Evolutionary conservation across 2,888 invertebrate genomes (phyloP).

Genomic region (Cotesia congregata): DNA sequence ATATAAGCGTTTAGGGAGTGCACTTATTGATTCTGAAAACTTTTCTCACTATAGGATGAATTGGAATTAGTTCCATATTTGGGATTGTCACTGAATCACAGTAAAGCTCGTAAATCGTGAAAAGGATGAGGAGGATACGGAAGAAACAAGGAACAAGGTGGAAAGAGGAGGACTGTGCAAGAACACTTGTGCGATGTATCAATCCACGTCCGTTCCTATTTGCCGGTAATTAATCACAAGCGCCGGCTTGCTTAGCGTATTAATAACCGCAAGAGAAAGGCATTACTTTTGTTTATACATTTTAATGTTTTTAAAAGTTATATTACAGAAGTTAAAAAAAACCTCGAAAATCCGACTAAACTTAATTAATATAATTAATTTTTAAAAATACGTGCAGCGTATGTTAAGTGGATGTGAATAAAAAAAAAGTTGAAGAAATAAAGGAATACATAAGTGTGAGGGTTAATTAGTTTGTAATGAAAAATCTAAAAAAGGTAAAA

Average conservation of each 20-base stretch:
- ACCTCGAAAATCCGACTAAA: not conserved
- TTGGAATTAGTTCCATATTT: conserved; percentile 22
- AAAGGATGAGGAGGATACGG: conserved; percentile 6
- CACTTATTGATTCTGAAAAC: too few species aligned
- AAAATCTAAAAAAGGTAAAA: conserved; percentile 15
- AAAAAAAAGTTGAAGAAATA: conserved; percentile 1
- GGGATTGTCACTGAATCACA: conserved; percentile 34
- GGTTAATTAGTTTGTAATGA: conserved; percentile 14
- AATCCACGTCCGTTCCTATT: conserved; percentile 45
- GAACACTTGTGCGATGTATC: conserved; percentile 34
- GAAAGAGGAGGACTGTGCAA: conserved; percentile 13
- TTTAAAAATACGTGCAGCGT: not conserved
- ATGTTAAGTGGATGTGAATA: not conserved
- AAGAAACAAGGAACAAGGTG: not conserved
- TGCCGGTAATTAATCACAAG: conserved; percentile 45
- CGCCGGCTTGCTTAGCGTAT: conserved; percentile 36
- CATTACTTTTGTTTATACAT: not conserved
- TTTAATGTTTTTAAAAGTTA: not conserved
- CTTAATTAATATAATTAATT: conserved; percentile 8
- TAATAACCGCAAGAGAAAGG: conserved; percentile 22
- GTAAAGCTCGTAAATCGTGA: conserved; percentile 32
- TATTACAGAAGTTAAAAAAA: not conserved
- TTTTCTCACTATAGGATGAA: not conserved
- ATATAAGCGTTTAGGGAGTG: too few species aligned
- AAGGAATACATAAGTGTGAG: not conserved